These are phyloP conservation scores for Biston stratarius DNA, from an alignment of 2,888 invertebrate genomes.

Conservation along the genomic window DNA sequence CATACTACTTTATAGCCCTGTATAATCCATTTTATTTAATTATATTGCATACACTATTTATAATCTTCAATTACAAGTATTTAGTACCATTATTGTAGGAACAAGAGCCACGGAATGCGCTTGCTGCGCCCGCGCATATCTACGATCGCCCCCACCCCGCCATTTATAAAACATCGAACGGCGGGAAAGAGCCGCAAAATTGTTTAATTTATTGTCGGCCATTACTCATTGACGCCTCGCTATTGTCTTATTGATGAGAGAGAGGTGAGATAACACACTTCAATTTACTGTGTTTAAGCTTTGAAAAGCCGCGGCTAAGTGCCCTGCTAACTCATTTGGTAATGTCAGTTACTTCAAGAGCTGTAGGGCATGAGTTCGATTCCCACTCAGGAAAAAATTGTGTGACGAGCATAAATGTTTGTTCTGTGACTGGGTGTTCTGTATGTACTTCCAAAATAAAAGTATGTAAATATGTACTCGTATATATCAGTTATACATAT, in stretches of 20 bases:
- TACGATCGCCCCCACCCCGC: slow-evolving; percentile 57
- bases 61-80: slow-evolving; percentile 3
- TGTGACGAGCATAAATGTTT: too few relatives aligned
- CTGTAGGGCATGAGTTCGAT: too few relatives aligned
- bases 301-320: not conserved
- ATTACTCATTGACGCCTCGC: slow-evolving; percentile 36
- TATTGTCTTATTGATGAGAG: slow-evolving; percentile 36
- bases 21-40: not conserved
- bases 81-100: slow-evolving; percentile 10
- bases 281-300: slow-evolving; percentile 11
- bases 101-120: slow-evolving; percentile 20
- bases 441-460: too few relatives aligned
- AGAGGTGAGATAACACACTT: slow-evolving; percentile 27
- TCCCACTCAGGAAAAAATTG: too few relatives aligned
- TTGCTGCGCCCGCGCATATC: slow-evolving; percentile 48
- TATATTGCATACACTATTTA: not conserved
- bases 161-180: slow-evolving; percentile 59
- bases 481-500: too few relatives aligned
- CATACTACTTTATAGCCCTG: too few relatives aligned
- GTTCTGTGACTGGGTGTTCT: too few relatives aligned
- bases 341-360: too few relatives aligned
- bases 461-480: too few relatives aligned
- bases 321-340: not conserved
- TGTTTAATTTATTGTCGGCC: slow-evolving; percentile 45
- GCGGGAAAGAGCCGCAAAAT: slow-evolving; percentile 45